These are phyloP conservation scores for Drosophila setifemur DNA, from an alignment of 1,140 invertebrate genomes.

Conservation along the genomic window DNA sequence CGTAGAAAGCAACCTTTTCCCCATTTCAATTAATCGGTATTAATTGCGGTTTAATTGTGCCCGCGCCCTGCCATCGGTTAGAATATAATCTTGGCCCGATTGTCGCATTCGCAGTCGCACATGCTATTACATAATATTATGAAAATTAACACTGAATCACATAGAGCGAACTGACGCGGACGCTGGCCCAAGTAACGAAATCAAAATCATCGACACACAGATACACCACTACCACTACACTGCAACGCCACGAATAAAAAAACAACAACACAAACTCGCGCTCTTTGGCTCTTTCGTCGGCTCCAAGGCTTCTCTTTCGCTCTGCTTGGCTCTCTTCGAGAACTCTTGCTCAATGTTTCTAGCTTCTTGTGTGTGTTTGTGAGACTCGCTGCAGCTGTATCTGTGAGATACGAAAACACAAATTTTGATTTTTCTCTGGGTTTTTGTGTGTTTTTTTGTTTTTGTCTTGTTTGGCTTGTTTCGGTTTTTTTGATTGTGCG, in stretches of 20 bases:
- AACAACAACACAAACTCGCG: slow-evolving; percentile 13
- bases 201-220: slow-evolving; percentile 68
- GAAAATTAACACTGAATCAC: slow-evolving; percentile 81
- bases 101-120: slow-evolving; percentile 28
- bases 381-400: not conserved
- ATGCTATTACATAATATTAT: slow-evolving; percentile 79
- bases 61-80: not conserved
- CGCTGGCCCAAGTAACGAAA: slow-evolving; percentile 71
- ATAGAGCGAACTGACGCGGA: slow-evolving; percentile 43
- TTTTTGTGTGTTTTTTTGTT: slow-evolving; percentile 4
- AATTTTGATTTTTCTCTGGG: not conserved
- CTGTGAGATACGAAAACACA: not conserved
- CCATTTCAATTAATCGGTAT: not conserved
- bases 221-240: slow-evolving; percentile 6
- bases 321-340: slow-evolving; percentile 39
- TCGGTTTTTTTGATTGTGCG: slow-evolving; percentile 45
- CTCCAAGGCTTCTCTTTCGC: not conserved
- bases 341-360: slow-evolving; percentile 22
- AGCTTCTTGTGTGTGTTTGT: not conserved
- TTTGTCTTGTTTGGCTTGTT: slow-evolving; percentile 24
- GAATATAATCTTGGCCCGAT: slow-evolving; percentile 2
- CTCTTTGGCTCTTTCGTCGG: slow-evolving; percentile 1
- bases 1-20: not conserved
- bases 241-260: not conserved
- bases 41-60: not conserved